Evolutionary conservation across 2,113 vertebrate genomes (phyloP), one percentile per base, ranked within the genome.

Genomic region (Collichthys lucidus): DNA sequence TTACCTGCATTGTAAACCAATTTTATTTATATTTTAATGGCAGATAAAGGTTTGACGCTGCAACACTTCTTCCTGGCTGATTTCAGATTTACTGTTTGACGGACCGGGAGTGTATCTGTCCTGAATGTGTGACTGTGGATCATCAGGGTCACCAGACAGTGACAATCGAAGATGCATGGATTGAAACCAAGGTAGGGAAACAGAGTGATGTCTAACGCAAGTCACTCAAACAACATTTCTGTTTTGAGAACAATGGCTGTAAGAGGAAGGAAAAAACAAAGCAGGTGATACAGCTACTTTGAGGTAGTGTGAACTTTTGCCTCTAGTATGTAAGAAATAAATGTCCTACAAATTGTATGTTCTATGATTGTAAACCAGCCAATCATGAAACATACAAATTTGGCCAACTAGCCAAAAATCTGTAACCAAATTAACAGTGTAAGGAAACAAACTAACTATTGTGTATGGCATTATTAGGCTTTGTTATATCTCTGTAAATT

Each of bases 81-180:
- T 76, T 65, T 20, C 79, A 94, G 93, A 56, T 91, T 42, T 93
- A 92, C 86, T 96, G 94, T 59, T 64, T 71, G 64, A 92, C 74
- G 1, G 95, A 96, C 65, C 50, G 59, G 22, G 66, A 77, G 10
- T 93, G 88, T 11, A 90, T 96, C 42, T 95, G 94, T 78, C 85
- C 84, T 3, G 79, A 92, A 4, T 96, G 94, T 42, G 83, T 68
- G 49, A 60, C 69, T 2, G 50, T 63, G 20, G 78, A 91, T 4
- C 95, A 96, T 29, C 65, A 70, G 0, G 88, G 66, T 8, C 94
- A 95, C 42, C 72, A 92, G 47, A 91, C 90, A 0, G 78, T 89
- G 57, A 64, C 87, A 0, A 16, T 92, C 0, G 91, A 94, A 70
- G 77, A 82, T 0, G 86, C 94, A 55, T 94, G 92, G 91, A 84